phyloP scores from a whole-genome alignment of 2,797 vertebrate genomes.

The Borostomias antarcticus region DNA sequence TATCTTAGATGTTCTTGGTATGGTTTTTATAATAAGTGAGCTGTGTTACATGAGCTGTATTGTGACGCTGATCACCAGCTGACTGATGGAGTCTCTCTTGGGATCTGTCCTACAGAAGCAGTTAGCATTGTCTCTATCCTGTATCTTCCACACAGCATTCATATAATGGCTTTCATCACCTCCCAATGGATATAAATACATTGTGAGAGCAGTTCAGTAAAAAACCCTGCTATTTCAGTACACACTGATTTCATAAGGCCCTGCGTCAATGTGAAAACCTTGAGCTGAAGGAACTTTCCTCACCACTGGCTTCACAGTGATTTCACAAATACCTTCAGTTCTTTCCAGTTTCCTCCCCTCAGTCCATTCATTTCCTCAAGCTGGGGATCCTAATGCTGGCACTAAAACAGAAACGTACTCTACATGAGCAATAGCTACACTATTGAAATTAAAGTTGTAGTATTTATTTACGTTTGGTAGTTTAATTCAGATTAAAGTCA shows the following conservation, averaged over 20 bases:
- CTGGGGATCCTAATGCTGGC: not conserved
- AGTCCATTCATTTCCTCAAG: slow-evolving; percentile 27
- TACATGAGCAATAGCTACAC: too few relatives aligned
- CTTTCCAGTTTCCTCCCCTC: not conserved
- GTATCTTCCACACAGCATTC: slow-evolving; percentile 23
- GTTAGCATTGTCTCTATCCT: slow-evolving; percentile 12
- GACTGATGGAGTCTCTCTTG: not conserved
- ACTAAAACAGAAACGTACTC: too few relatives aligned
- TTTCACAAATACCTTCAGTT: slow-evolving; percentile 17
- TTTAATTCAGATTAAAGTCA: not conserved
- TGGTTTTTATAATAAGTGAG: not conserved
- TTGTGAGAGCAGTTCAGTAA: slow-evolving; percentile 55
- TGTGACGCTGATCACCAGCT: not conserved
- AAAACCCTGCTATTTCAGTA: slow-evolving; percentile 55
- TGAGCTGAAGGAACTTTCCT: slow-evolving; percentile 40
- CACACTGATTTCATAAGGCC: slow-evolving; percentile 39
- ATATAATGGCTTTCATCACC: slow-evolving; percentile 61
- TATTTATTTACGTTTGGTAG: slow-evolving; percentile 8
- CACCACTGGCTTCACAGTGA: slow-evolving; percentile 18
- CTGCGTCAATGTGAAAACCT: slow-evolving; percentile 61
- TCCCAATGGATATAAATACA: slow-evolving; percentile 65
- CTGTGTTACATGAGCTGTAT: not conserved
- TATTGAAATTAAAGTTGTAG: too few relatives aligned
- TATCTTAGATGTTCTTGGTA: not conserved
- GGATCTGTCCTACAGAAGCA: not conserved